Base-by-base conservation (phyloP, 2,113 vertebrate genomes). In the Brachionichthys hirsutus region DNA sequence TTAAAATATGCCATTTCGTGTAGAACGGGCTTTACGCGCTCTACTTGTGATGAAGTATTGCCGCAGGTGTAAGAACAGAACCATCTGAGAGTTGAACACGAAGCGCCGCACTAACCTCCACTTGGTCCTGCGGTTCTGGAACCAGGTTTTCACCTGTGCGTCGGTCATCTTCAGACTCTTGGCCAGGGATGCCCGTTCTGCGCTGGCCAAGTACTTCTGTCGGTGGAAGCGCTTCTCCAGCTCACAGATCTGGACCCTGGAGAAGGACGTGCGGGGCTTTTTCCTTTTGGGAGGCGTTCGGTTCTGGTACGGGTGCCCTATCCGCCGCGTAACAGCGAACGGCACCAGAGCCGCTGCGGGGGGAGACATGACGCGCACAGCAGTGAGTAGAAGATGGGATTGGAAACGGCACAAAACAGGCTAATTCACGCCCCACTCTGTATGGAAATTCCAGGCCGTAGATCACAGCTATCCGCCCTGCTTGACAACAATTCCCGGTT, bases 121-220 rank as follows among this genome's bases (percentile, higher is more conserved):
- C 73, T 92, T 92, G 51, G 91, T 92, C 62, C 91, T 83, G 51
- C 91, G 89, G 83, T 92, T 92, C 84, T 92, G 91, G 70, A 92
- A 92, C 91, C 91, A 92, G 54, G 91, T 92, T 63, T 92, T 92
- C 58, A 99, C 96, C 82, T 99, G 97, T 2, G 96, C 97, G 15
- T 99, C 97, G 2, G 97, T 99, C 97, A 99, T 99, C 89, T 98
- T 98, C 68, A 99, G 94, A 11, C 92, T 93, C 81, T 98, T 98
- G 70, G 97, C 96, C 73, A 99, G 89, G 30, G 95, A 91, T 0
- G 95, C 97, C 0, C 97, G 93, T 83, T 99, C 97, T 0, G 97
- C 95, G 3, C 95, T 97, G 45, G 96, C 96, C 85, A 99, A 85
- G 71, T 99, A 98, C 74, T 99, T 99, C 93, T 99, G 97, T 13